phyloP scores from a whole-genome alignment of 2,113 vertebrate species.

The Oxygymnocypris stewartii region DNA sequence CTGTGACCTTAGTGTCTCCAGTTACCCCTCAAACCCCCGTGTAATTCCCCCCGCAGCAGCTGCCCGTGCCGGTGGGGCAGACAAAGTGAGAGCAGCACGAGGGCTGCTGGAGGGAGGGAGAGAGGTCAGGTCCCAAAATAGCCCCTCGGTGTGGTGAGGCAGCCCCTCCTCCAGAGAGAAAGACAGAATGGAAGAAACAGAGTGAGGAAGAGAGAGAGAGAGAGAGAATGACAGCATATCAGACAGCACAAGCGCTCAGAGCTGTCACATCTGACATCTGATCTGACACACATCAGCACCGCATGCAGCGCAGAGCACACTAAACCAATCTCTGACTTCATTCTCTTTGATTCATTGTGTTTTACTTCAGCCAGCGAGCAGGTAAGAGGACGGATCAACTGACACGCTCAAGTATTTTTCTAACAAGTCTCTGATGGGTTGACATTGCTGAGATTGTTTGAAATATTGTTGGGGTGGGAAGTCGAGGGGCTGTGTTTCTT shows the following conservation, averaged over 20 bases:
- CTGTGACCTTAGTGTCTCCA: slow-evolving; percentile 46
- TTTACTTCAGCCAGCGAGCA: slow-evolving; percentile 18
- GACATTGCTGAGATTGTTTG: slow-evolving; percentile 30
- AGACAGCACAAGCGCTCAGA: slow-evolving; percentile 14
- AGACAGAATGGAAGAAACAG: slow-evolving; percentile 54
- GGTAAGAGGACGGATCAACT: slow-evolving; percentile 34
- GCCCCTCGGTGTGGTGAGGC: slow-evolving; percentile 73
- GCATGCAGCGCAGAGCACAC: neutral
- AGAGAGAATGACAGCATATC: slow-evolving; percentile 13
- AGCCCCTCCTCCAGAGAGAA: slow-evolving; percentile 54
- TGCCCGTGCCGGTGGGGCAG: slow-evolving; percentile 41
- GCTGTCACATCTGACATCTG: slow-evolving; percentile 35
- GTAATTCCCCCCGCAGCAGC: slow-evolving; percentile 43
- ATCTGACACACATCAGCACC: slow-evolving; percentile 29
- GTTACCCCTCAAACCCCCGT: neutral
- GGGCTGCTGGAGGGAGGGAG: slow-evolving; percentile 57
- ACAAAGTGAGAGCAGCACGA: slow-evolving; percentile 61
- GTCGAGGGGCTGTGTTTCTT: neutral
- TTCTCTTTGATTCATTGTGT: slow-evolving; percentile 21
- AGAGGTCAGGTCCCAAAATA: slow-evolving; percentile 86
- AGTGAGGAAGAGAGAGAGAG: slow-evolving; percentile 21
- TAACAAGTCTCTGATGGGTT: slow-evolving; percentile 10
- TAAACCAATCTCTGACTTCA: slow-evolving; percentile 29
- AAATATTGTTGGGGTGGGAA: slow-evolving; percentile 14
- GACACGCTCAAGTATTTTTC: neutral